A percentile compares a stretch with the other conserved stretches of the same genome.
phyloP scores from a whole-genome alignment of 1,140 invertebrate species.

The Drosophila persimilis region DNA sequence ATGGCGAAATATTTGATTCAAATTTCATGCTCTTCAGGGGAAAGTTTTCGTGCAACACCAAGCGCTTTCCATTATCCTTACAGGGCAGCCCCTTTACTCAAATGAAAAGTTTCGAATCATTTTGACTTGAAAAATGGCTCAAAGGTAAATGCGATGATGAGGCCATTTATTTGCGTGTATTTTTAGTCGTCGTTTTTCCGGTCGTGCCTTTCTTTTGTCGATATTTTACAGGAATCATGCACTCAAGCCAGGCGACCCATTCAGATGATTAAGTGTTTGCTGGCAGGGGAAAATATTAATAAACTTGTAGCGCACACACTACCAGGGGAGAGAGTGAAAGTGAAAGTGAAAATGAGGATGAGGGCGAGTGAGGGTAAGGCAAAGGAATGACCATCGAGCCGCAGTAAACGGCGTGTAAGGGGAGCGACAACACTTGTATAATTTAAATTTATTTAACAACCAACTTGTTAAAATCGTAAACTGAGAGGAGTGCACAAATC shows the following conservation, averaged over 20 bases:
- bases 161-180: constrained; percentile 53
- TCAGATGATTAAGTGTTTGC: constrained; percentile 67
- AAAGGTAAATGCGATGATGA: constrained; percentile 46
- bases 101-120: constrained; percentile 45
- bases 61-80: constrained; percentile 9
- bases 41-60: constrained; percentile 12
- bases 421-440: constrained; percentile 52
- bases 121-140: constrained; percentile 34
- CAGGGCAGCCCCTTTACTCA: not conserved
- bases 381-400: constrained; percentile 55
- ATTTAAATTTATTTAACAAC: constrained; percentile 80
- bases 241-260: constrained; percentile 20
- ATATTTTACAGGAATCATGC: constrained; percentile 37
- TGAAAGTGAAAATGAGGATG: too few relatives aligned
- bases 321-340: not conserved
- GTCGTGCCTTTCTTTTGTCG: constrained; percentile 32
- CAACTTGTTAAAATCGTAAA: constrained; percentile 75
- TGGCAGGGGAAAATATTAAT: constrained; percentile 48
- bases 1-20: constrained; percentile 32
- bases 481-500: constrained; percentile 21
- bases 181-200: constrained; percentile 24
- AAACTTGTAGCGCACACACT: constrained; percentile 53
- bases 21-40: constrained; percentile 23
- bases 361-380: constrained; percentile 7
- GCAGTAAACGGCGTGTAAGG: constrained; percentile 34